Percentiles rank a stretch among this genome's conserved stretches.
phyloP scores from a whole-genome alignment of 2,113 vertebrate genomes.

The Stomatorhinus ivindoensis region DNA sequence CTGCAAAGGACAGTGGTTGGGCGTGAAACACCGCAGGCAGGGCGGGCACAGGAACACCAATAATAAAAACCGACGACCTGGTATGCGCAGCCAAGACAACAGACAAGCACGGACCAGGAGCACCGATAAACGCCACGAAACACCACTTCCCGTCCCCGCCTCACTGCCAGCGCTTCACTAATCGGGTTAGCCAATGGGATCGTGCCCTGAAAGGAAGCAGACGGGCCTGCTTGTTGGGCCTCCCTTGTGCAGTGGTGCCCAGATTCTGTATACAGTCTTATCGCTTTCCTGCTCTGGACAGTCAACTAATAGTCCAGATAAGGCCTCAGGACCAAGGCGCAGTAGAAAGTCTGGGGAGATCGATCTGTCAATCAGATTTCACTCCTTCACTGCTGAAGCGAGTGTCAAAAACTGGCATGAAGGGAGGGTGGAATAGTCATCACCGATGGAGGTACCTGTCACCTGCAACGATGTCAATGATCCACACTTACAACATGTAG shows the following conservation, averaged over 20 bases:
- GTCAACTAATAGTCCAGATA: background rate
- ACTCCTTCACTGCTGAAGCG: background rate
- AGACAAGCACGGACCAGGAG: background rate
- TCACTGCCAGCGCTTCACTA: background rate
- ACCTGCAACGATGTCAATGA: background rate
- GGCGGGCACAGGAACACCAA: background rate
- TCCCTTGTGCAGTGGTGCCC: background rate
- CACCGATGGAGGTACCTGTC: background rate
- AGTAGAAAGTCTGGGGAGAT: background rate
- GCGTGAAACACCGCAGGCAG: background rate
- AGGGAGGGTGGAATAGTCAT: background rate
- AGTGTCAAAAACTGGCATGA: background rate
- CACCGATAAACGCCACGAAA: background rate
- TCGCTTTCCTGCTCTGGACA: background rate
- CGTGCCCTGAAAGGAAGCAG: background rate
- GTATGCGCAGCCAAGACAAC: background rate
- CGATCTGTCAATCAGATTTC: background rate
- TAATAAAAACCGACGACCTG: background rate
- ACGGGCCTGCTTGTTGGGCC: background rate
- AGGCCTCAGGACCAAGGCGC: background rate
- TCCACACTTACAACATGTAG: background rate
- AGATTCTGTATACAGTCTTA: background rate
- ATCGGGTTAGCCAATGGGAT: background rate
- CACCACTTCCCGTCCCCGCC: background rate
- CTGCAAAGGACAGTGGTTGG: slow-evolving; percentile 47